A percentile compares a stretch with the other conserved stretches of the same genome.
Conservation (phyloP, 53 echinoderm and acorn worm species). For the Temnopleurus reevesii region DNA sequence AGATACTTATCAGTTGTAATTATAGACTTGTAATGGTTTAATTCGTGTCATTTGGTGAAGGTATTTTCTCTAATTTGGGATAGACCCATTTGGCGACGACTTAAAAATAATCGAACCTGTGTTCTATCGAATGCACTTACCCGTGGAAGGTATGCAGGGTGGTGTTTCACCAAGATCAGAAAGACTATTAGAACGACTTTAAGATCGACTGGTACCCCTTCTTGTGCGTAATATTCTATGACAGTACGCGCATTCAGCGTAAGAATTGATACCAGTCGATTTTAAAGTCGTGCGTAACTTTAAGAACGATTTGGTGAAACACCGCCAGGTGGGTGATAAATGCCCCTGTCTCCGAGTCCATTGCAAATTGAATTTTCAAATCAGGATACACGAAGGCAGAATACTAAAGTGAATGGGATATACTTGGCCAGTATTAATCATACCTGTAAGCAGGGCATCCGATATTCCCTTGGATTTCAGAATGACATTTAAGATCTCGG, state of each 20-base stretch:
- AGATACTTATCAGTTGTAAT: background rate
- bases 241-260: no score
- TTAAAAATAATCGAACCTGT: background rate
- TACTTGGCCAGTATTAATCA: background rate
- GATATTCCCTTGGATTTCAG: background rate
- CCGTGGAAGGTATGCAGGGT: background rate
- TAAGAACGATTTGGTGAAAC: no score
- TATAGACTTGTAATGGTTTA: background rate
- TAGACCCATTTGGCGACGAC: background rate
- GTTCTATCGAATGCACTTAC: no score
- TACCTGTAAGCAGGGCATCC: background rate
- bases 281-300: no score
- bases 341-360: background rate
- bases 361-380: background rate
- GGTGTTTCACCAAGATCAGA: no score
- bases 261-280: no score
- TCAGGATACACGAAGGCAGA: background rate
- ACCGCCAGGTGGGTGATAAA: no score
- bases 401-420: background rate
- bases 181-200: no score
- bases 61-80: slow-evolving; percentile 10
- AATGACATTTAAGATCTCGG: slow-evolving; percentile 7
- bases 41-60: background rate
- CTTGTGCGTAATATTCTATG: no score
- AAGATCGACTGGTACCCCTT: no score